Conservation (phyloP, 2,113 vertebrate genomes). For the Carollia perspicillata region DNA sequence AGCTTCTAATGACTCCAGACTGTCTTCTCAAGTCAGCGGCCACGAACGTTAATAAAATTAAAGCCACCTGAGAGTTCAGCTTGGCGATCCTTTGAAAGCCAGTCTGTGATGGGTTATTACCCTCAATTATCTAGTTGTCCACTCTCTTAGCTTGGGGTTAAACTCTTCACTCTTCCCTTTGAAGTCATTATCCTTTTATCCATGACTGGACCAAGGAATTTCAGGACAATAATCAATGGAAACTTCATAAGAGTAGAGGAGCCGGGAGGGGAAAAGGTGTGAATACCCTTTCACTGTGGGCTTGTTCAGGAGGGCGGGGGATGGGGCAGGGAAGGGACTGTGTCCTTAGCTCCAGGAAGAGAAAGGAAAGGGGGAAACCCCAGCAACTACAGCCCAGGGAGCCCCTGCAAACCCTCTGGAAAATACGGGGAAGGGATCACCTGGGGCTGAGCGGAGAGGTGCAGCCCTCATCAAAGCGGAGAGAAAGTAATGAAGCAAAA, state of each 20-base stretch:
- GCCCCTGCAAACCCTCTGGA: slow-evolving; percentile 75
- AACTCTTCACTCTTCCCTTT: slow-evolving; percentile 97
- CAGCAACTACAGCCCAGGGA: background rate
- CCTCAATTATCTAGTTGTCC: slow-evolving; percentile 98
- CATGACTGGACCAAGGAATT: slow-evolving; percentile 96
- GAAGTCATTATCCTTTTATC: slow-evolving; percentile 99
- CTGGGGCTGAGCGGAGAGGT: slow-evolving; percentile 72
- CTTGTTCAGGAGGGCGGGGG: slow-evolving; percentile 50
- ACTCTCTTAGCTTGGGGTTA: slow-evolving; percentile 95
- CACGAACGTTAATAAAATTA: slow-evolving; percentile 98
- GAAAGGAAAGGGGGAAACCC: background rate
- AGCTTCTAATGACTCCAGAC: slow-evolving; percentile 84
- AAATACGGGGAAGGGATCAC: slow-evolving; percentile 74
- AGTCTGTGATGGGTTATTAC: slow-evolving; percentile 95
- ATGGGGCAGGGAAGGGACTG: background rate
- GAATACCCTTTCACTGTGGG: slow-evolving; percentile 81
- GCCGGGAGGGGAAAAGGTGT: slow-evolving; percentile 84
- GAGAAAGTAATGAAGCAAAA: slow-evolving; percentile 81
- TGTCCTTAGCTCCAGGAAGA: background rate
- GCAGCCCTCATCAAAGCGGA: slow-evolving; percentile 87
- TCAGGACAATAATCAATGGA: slow-evolving; percentile 95
- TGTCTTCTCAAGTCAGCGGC: slow-evolving; percentile 82
- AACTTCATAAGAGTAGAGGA: slow-evolving; percentile 92
- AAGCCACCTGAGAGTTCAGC: slow-evolving; percentile 91
- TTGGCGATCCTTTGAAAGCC: slow-evolving; percentile 85